Evolutionary conservation across 2,113 vertebrate genomes (phyloP), one percentile per base, ranked within the genome.

Genomic region (Haemorhous mexicanus): DNA sequence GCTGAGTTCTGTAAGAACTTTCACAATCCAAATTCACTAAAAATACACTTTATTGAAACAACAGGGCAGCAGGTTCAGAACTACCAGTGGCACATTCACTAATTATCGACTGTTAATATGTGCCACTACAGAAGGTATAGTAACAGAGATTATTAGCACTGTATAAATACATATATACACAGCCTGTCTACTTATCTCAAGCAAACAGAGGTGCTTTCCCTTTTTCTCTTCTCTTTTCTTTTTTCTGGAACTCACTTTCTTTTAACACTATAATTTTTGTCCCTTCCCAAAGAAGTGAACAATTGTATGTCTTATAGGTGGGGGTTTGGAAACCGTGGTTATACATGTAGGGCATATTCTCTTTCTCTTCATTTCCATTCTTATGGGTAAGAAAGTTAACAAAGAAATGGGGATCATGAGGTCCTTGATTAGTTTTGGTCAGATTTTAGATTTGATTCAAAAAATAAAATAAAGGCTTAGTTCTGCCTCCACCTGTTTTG

Each of bases 251-350:
- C 11, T 24, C 16, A 7, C 3, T 20, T 53, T 61, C 6, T 21
- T 35, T 82, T 30, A 7, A 8, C 16, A 21, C 16, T 30, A 7
- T 47, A 47, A 53, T 8, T 41, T 68, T 46, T 46, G 17, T 6
- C n/a, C 26, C 41, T 82, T 68, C n/a, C 11, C 5, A 47, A 53
- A 83, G 24, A 7, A 20, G 9, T 46, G 28, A 67, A 46, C 6
- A 30, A n/a, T 46, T 53, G 2, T 1, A 4, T 22, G 2, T 53
- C 37, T 44, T 16, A 18, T 3, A 22, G 7, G 2, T 47, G 14
- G 4, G 11, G 20, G 9, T n/a, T 89, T 32, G n/a, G 17, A 32
- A 46, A 27, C 24, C 16, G 13, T 21, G 21, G 14, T 62, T 41
- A 19, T 41, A 5, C 11, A 10, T 26, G 13, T 30, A 46, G 61